These are phyloP conservation scores for Dasypogon diadema DNA, from an alignment of 2,888 invertebrate species.

Conservation along the genomic window DNA sequence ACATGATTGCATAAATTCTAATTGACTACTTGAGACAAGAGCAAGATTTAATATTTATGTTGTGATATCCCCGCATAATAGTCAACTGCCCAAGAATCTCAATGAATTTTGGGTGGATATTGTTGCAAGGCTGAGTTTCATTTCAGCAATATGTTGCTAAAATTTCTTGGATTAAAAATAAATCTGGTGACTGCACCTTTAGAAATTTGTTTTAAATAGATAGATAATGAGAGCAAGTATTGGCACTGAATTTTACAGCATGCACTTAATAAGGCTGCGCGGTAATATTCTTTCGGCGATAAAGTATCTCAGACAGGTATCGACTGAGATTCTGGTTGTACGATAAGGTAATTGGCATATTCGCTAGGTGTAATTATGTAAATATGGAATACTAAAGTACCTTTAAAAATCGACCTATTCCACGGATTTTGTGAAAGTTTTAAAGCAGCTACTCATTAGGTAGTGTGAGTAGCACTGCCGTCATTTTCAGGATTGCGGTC, in stretches of 20 bases:
- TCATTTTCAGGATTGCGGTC: background rate
- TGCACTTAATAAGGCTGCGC: no score
- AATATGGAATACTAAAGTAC: background rate
- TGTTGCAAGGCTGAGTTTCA: no score
- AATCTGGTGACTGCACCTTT: no score
- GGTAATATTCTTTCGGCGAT: no score
- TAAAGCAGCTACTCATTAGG: background rate
- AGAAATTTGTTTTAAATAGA: no score
- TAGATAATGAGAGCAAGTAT: no score
- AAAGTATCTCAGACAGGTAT: no score
- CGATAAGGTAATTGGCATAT: background rate
- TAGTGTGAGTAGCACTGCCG: background rate
- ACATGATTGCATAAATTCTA: background rate
- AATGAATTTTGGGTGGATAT: no score
- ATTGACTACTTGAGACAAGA: background rate
- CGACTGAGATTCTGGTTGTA: background rate
- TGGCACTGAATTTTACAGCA: no score
- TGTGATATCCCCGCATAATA: background rate
- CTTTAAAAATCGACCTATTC: background rate
- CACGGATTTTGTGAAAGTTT: background rate
- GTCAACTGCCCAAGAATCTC: no score
- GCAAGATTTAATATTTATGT: background rate
- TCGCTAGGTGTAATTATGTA: background rate
- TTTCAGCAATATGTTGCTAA: no score
- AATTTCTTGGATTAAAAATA: no score